Conservation (phyloP, 2,888 invertebrate species). For the Amitus sp. region DNA sequence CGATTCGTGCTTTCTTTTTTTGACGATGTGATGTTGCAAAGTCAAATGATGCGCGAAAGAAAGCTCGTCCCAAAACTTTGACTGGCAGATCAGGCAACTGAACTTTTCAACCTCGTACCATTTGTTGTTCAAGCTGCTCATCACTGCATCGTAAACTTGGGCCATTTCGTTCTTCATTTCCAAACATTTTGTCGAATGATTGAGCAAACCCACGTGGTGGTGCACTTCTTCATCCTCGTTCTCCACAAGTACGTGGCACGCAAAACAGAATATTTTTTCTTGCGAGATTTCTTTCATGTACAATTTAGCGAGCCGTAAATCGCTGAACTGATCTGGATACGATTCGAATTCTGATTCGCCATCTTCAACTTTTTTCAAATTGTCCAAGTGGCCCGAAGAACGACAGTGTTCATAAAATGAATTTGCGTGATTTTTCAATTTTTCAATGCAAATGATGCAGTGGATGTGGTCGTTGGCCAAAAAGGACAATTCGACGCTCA, state of each 20-base stretch:
- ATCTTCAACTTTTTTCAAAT: conserved; percentile 38
- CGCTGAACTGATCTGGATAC: conserved; percentile 42
- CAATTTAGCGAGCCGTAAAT: conserved; percentile 43
- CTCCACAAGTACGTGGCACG: conserved; percentile 34
- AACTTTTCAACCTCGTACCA: conserved; percentile 46
- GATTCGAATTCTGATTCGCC: conserved; percentile 33
- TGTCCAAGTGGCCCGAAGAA: conserved; percentile 36
- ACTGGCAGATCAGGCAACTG: conserved; percentile 37
- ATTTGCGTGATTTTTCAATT: not conserved
- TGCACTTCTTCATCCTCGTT: conserved; percentile 31
- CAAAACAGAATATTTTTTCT: conserved; percentile 39
- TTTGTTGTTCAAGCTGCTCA: too few relatives aligned
- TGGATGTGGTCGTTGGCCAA: not conserved
- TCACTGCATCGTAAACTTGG: not conserved
- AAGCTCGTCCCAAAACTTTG: conserved; percentile 34
- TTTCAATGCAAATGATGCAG: conserved; percentile 10
- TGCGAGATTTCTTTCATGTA: conserved; percentile 44
- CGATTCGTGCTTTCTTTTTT: not conserved
- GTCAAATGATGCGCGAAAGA: conserved; percentile 44
- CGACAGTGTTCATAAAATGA: conserved; percentile 19
- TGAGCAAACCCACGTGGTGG: conserved; percentile 15
- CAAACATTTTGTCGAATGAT: not conserved
- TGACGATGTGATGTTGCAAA: conserved; percentile 10
- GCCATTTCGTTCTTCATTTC: not conserved
- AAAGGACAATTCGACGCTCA: not conserved